These are phyloP conservation scores for Lasioglossum leucozonium DNA, from an alignment of 2,888 invertebrate genomes.

Conservation along the genomic window DNA sequence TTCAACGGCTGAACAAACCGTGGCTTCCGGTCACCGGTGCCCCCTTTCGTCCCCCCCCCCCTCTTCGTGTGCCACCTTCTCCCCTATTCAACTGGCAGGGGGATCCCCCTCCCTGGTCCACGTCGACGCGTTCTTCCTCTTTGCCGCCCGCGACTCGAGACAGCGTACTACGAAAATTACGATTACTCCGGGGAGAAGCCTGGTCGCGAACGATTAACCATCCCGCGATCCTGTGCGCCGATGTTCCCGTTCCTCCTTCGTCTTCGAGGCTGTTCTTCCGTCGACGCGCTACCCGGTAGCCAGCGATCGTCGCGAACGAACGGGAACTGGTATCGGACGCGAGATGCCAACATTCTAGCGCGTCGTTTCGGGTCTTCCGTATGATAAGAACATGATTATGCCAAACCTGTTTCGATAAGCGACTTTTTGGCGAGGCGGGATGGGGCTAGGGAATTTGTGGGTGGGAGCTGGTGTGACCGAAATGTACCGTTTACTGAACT, in stretches of 20 bases:
- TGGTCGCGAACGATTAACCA: not conserved
- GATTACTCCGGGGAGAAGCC: conserved; percentile 47
- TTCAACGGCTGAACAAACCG: conserved; percentile 72
- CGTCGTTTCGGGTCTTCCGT: not conserved
- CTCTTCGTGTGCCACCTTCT: not conserved
- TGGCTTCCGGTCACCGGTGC: conserved; percentile 64
- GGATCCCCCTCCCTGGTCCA: not conserved
- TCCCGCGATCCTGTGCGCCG: conserved; percentile 2
- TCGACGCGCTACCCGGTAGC: not conserved
- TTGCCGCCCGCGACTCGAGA: conserved; percentile 37
- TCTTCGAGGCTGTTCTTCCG: not conserved
- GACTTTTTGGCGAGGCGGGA: not conserved
- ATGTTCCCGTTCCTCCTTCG: not conserved
- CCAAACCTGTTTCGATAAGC: not conserved
- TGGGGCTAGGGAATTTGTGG: not conserved
- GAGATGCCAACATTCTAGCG: not conserved
- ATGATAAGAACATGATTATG: not conserved
- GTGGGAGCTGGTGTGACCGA: not conserved
- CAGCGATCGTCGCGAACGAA: conserved; percentile 13
- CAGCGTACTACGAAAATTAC: conserved; percentile 60
- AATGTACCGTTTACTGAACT: not conserved
- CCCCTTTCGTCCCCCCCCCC: not conserved
- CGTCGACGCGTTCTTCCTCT: not conserved
- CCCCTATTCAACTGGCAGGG: not conserved
- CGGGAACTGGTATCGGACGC: conserved; percentile 6